Conservation (phyloP, 2,888 invertebrate genomes). For the Drosophila pseudotakahashii region DNA sequence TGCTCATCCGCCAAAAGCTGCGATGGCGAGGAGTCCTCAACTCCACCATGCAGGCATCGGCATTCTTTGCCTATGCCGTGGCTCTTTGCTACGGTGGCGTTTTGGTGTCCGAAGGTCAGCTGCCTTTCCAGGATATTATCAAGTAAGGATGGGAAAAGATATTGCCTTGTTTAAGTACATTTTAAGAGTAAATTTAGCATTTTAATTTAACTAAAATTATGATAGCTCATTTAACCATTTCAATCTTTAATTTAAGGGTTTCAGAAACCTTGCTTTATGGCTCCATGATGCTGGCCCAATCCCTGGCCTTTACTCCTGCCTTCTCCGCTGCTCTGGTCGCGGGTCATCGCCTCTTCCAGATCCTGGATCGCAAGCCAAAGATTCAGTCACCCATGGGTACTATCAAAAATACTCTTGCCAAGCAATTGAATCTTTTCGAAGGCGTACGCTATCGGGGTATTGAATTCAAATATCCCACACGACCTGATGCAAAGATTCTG, state of each 20-base stretch:
- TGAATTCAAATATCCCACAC: conserved; percentile 92
- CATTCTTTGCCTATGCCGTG: conserved; percentile 90
- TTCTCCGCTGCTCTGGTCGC: conserved; percentile 90
- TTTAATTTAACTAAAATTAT: no score
- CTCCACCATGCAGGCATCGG: conserved; percentile 89
- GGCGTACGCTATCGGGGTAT: conserved; percentile 87
- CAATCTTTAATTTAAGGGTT: conserved; percentile 85
- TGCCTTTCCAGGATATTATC: conserved; percentile 89
- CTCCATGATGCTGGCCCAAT: conserved; percentile 92
- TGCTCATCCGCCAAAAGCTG: conserved; percentile 85
- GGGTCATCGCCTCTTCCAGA: conserved; percentile 88
- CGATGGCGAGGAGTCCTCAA: conserved; percentile 89
- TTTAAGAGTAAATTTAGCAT: no score
- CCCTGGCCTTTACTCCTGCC: conserved; percentile 91
- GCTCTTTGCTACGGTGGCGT: conserved; percentile 90
- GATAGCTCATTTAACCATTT: no score
- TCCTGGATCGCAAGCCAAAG: conserved; percentile 87
- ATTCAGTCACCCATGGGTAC: conserved; percentile 85
- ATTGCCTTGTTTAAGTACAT: not conserved
- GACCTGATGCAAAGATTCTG: conserved; percentile 90
- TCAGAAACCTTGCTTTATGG: conserved; percentile 92
- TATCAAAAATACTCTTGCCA: conserved; percentile 76
- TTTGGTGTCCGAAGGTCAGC: conserved; percentile 87
- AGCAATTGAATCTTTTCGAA: conserved; percentile 81
- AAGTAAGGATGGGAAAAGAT: conserved; percentile 85